phyloP scores from a whole-genome alignment of 1,140 invertebrate species.

The Diachasma alloeum region DNA sequence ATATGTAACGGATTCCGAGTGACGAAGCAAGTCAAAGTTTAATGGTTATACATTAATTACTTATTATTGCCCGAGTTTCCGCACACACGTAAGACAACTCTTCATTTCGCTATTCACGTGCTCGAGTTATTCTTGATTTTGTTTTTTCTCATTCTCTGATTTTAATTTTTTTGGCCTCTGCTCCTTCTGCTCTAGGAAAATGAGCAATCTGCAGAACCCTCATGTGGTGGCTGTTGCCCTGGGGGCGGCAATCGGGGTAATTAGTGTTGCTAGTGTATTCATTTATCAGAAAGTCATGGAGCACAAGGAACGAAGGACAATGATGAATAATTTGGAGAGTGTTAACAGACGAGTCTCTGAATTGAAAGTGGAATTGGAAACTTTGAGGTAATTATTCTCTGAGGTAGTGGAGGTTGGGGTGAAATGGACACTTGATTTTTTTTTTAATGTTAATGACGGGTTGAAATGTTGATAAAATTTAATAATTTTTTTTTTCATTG shows the following conservation, averaged over 20 bases:
- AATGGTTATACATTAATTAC: no score
- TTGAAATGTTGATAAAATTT: no score
- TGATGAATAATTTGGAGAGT: conserved; percentile 54
- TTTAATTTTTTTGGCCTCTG: conserved; percentile 6
- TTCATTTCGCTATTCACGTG: no score
- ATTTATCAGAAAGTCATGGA: conserved; percentile 71
- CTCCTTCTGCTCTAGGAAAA: conserved; percentile 40
- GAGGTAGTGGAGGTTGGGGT: no score
- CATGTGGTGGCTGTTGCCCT: conserved; percentile 54
- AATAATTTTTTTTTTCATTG: no score
- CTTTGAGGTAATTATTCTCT: conserved; percentile 44
- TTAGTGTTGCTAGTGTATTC: conserved; percentile 71
- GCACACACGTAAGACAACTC: no score
- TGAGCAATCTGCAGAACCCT: conserved; percentile 47
- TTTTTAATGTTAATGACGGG: no score
- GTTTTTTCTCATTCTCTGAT: neutral
- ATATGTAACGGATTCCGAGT: no score
- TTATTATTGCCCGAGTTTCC: no score
- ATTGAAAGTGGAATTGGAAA: conserved; percentile 53
- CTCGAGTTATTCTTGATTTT: neutral
- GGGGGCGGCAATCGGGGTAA: conserved; percentile 69
- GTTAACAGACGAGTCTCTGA: conserved; percentile 50
- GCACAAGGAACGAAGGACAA: conserved; percentile 65
- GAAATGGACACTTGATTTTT: no score
- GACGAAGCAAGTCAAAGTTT: no score